Percentiles rank a stretch among this genome's conserved stretches.
phyloP scores from a whole-genome alignment of 2,113 vertebrate species.

The Antigone vipio region DNA sequence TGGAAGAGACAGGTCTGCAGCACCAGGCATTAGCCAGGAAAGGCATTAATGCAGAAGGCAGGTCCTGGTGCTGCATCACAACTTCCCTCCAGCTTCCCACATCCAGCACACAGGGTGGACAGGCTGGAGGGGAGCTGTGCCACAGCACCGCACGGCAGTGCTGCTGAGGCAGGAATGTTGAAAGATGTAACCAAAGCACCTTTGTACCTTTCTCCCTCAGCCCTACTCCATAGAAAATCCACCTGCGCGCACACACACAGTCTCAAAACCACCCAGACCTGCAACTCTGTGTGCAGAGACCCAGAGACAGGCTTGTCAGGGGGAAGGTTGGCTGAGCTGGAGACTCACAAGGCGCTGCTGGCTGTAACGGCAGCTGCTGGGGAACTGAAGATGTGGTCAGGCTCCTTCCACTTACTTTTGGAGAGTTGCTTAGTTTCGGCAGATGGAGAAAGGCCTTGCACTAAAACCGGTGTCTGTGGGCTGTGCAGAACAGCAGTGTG shows the following conservation, averaged over 20 bases:
- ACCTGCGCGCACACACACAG: rapidly evolving
- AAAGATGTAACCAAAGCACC: not conserved
- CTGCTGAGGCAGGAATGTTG: not conserved
- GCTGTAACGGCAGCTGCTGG: not conserved
- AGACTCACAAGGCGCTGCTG: not conserved
- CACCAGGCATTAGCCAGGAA: not conserved
- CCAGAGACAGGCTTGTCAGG: not conserved
- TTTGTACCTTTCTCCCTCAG: not conserved
- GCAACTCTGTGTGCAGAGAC: not conserved
- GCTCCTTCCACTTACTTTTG: not conserved
- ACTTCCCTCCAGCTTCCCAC: not conserved
- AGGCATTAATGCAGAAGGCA: not conserved
- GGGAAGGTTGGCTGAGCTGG: not conserved
- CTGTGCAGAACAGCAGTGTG: not conserved
- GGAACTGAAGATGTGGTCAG: not conserved
- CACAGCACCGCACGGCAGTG: not conserved
- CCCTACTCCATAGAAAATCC: not conserved
- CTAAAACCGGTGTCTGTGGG: not conserved
- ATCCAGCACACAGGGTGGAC: not conserved
- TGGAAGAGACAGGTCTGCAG: not conserved
- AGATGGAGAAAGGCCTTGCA: not conserved
- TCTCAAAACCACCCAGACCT: not conserved
- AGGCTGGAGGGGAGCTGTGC: not conserved
- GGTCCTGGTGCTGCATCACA: not conserved
- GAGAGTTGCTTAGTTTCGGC: not conserved